phyloP scores from a whole-genome alignment of 2,797 vertebrate species.

The Clarias fuscus region DNA sequence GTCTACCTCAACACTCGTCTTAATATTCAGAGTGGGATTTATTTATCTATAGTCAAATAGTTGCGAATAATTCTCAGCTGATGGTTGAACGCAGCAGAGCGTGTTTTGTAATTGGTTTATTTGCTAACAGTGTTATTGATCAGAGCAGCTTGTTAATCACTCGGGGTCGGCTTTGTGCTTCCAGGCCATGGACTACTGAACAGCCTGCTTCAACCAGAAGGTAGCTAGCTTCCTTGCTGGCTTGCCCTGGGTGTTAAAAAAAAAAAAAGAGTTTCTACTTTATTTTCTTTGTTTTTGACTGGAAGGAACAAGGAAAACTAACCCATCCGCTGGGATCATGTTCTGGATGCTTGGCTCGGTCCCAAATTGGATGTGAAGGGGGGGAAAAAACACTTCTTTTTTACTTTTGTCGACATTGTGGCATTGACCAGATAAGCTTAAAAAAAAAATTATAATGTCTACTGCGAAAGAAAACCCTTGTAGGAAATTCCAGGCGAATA shows the following conservation, averaged over 20 bases:
- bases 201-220: conserved; percentile 54
- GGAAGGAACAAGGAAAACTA: background rate
- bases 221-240: conserved; percentile 65
- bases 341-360: conserved; percentile 53
- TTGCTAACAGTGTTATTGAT: conserved; percentile 65
- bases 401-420: conserved; percentile 9
- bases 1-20: conserved; percentile 29
- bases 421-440: background rate
- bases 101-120: conserved; percentile 55
- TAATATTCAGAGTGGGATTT: conserved; percentile 49
- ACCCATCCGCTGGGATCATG: conserved; percentile 58
- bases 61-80: conserved; percentile 35
- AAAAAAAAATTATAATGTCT: conserved; percentile 77
- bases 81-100: conserved; percentile 37
- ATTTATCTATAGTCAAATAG: conserved; percentile 26
- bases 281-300: background rate
- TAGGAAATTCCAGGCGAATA: conserved; percentile 97
- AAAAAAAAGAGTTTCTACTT: background rate
- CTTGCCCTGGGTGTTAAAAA: background rate
- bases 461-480: conserved; percentile 90
- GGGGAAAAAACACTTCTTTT: background rate
- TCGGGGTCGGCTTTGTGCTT: conserved; percentile 69
- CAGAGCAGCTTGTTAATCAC: conserved; percentile 65
- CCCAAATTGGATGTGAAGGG: conserved; percentile 56
- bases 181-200: conserved; percentile 73